phyloP scores from a whole-genome alignment of 1,140 invertebrate genomes.

The Cephus cinctus region DNA sequence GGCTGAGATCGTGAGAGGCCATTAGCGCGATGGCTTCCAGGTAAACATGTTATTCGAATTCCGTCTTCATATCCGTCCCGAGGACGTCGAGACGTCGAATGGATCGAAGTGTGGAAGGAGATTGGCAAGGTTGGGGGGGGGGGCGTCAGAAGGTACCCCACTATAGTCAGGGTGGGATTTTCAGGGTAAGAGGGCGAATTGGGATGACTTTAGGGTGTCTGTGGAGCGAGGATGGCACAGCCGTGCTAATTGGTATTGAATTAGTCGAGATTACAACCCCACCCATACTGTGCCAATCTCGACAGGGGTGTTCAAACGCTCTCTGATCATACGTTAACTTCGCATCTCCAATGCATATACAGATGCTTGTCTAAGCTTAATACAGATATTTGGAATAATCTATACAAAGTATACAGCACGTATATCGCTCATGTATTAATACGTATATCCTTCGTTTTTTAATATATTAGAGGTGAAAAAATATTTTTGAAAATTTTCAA shows the following conservation, averaged over 20 bases:
- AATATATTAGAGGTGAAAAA: no score
- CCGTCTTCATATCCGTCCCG: conserved; percentile 34
- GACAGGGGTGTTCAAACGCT: no score
- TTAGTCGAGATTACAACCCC: conserved; percentile 18
- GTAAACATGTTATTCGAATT: conserved; percentile 40
- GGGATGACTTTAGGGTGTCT: background rate
- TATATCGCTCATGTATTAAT: no score
- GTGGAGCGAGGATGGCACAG: background rate
- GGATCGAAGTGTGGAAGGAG: background rate
- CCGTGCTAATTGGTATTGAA: conserved; percentile 21
- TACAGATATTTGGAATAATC: no score
- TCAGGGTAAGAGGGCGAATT: background rate
- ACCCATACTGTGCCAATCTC: background rate
- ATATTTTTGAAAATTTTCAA: no score
- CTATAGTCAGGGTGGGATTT: background rate
- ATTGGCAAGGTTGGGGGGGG: conserved; percentile 10
- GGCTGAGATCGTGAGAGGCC: conserved; percentile 14
- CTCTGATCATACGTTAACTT: no score
- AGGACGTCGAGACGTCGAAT: conserved; percentile 12
- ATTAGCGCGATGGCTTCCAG: conserved; percentile 23
- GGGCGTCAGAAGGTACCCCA: background rate
- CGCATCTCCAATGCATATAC: no score
- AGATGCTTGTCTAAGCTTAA: no score
- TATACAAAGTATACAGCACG: no score
- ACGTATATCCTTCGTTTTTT: no score